A percentile compares a stretch with the other conserved stretches of the same genome.
Conservation (phyloP, 2,113 vertebrate genomes). For the Triplophysa dalaica region DNA sequence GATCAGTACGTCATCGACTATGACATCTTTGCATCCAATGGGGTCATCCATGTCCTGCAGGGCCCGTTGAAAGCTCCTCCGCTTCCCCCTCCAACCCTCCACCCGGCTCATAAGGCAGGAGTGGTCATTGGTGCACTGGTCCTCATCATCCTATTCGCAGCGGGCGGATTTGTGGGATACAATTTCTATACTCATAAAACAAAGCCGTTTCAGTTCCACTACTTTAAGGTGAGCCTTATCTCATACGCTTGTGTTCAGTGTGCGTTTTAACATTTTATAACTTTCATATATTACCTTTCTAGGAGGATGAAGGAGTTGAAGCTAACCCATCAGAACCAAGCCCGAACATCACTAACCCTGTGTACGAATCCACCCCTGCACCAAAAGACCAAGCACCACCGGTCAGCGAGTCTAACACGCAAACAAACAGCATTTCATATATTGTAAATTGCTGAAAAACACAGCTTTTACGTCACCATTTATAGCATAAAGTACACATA, state of each 20-base stretch:
- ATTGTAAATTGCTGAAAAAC: background rate
- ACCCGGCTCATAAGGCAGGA: constrained; percentile 66
- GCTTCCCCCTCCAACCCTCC: constrained; percentile 56
- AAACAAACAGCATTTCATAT: background rate
- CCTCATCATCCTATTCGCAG: constrained; percentile 68
- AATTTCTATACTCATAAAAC: constrained; percentile 80
- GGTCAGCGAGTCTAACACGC: constrained; percentile 50
- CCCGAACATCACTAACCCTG: constrained; percentile 69
- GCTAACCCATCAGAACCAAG: constrained; percentile 32
- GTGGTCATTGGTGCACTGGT: constrained; percentile 80
- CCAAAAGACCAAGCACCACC: background rate
- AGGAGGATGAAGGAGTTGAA: constrained; percentile 63
- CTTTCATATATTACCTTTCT: background rate
- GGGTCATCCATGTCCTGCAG: constrained; percentile 88
- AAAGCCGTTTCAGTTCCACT: constrained; percentile 80
- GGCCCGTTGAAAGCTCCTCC: constrained; percentile 83
- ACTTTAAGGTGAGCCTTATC: constrained; percentile 80
- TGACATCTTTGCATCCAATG: constrained; percentile 87
- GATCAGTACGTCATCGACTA: constrained; percentile 78
- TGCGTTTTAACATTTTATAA: background rate
- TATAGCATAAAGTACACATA: background rate
- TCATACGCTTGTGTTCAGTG: background rate
- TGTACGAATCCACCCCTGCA: constrained; percentile 62
- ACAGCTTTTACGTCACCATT: background rate
- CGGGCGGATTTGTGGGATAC: constrained; percentile 71